Evolutionary conservation across 1,140 invertebrate species (phyloP).

Genomic region (Conopomorpha cramerella): DNA sequence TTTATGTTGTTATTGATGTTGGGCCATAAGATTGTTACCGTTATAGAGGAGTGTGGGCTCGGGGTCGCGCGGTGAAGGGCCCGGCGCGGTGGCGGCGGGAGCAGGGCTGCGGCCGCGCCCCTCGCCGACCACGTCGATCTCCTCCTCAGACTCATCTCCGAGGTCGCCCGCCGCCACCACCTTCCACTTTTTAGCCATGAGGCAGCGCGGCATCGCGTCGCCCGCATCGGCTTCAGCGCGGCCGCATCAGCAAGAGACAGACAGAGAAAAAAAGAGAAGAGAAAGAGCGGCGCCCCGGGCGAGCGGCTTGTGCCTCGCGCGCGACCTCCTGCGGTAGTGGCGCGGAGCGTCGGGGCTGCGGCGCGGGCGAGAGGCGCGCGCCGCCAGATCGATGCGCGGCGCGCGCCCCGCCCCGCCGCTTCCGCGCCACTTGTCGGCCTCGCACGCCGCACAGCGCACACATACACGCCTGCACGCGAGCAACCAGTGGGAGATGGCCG

Average conservation of each 20-base stretch:
- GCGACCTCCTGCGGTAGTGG: constrained; percentile 56
- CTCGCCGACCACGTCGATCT: constrained; percentile 77
- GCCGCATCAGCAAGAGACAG: constrained; percentile 51
- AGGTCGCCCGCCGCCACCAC: constrained; percentile 78
- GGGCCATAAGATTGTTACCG: constrained; percentile 23
- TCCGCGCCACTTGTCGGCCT: constrained; percentile 32
- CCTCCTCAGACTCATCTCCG: constrained; percentile 76
- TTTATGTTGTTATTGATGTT: constrained; percentile 1
- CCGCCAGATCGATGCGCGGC: constrained; percentile 36
- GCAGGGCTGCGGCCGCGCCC: constrained; percentile 59
- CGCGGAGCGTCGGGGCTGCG: constrained; percentile 42
- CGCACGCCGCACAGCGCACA: constrained; percentile 16
- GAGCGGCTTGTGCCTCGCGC: constrained; percentile 48
- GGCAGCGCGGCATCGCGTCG: constrained; percentile 78
- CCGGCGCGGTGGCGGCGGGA: constrained; percentile 51
- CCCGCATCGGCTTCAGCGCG: constrained; percentile 53
- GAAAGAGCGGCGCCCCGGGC: constrained; percentile 50
- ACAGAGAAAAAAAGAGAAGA: constrained; percentile 54
- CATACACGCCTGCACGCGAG: constrained; percentile 19
- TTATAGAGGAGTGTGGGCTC: constrained; percentile 56
- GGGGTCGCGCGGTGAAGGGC: constrained; percentile 45
- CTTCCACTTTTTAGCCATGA: constrained; percentile 92
- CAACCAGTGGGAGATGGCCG: not conserved
- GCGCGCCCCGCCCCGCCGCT: constrained; percentile 26
- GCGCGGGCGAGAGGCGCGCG: constrained; percentile 40